These are phyloP conservation scores for Casuarius casuarius DNA, from an alignment of 2,113 vertebrate genomes.

Conservation along the genomic window DNA sequence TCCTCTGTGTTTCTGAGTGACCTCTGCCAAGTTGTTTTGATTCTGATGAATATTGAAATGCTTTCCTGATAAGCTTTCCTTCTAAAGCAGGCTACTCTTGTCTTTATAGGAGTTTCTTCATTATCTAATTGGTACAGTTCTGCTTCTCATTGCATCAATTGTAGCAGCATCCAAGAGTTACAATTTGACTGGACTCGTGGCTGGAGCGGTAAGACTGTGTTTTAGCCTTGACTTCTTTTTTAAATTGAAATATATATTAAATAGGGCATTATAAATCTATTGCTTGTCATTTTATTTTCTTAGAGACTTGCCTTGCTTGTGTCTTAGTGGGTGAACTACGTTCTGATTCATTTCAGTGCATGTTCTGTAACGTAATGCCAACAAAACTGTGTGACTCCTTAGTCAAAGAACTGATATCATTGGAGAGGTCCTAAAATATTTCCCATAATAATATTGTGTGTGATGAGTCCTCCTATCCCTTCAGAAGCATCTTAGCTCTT, in stretches of 20 bases:
- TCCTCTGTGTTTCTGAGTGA: not conserved
- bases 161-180: conserved; percentile 80
- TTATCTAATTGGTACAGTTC: conserved; percentile 86
- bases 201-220: conserved; percentile 83
- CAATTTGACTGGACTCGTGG: conserved; percentile 77
- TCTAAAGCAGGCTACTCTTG: conserved; percentile 38
- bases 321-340: not conserved
- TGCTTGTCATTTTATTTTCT: not conserved
- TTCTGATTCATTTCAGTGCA: not conserved
- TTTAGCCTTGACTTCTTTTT: not conserved
- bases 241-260: not conserved
- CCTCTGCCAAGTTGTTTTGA: not conserved
- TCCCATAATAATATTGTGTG: not conserved
- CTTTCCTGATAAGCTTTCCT: not conserved
- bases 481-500: not conserved
- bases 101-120: conserved; percentile 90
- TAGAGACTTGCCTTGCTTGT: not conserved
- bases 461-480: not conserved
- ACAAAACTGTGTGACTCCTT: not conserved
- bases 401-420: not conserved
- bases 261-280: not conserved
- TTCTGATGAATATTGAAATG: not conserved
- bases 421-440: not conserved
- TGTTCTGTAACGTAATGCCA: not conserved
- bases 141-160: conserved; percentile 90